Base-by-base conservation (phyloP, 2,888 invertebrate species). In the Netelia inedita region DNA sequence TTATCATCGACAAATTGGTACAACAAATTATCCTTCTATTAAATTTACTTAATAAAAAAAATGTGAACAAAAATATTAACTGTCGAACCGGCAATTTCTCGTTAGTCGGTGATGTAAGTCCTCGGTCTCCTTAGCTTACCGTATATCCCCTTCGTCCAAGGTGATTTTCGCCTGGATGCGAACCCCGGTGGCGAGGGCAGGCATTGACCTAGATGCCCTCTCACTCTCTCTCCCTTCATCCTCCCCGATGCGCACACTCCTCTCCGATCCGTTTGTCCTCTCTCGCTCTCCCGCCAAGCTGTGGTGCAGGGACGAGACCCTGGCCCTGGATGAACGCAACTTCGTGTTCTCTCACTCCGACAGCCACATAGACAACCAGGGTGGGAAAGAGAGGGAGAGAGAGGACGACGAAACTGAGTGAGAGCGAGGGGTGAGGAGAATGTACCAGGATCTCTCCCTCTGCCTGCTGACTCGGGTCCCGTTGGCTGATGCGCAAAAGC, bases 141-240 rank as follows among this genome's bases (percentile, higher is more conserved):
- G 46, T 46, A 14, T 41, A 46, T 46, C 11, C 10, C 2, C 14
- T 86, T 71, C 63, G 74, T 81, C 79, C 84, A 86, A 88, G 87
- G 87, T 88, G 85, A 16, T 14, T 21, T 86, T 74, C 88, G 87
- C 87, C 83, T 85, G 88, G 85, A 89, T 82, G 86, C 87, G 88
- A 89, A 88, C 87, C 88, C 88, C 87, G 88, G 89, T 88, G 89
- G 88, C 89, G 89, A 90, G 89, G 88, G 87, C 88, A 90, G 90
- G 89, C 90, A 91, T 91, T 91, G 91, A 91, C 89, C 90, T 90
- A 90, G 90, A 90, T 90, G 89, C 79, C 80, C 79, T 81, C 83
- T 82, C 80, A 59, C 81, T 83, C 72, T 79, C 41, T 61, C 63
- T 78, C 41, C 55, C 63, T 65, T 69, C 46, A 68, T 68, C 74